Evolutionary conservation across 2,888 invertebrate species (phyloP), one percentile per base, ranked within the genome.

Genomic region (Drosophila mettleri): DNA sequence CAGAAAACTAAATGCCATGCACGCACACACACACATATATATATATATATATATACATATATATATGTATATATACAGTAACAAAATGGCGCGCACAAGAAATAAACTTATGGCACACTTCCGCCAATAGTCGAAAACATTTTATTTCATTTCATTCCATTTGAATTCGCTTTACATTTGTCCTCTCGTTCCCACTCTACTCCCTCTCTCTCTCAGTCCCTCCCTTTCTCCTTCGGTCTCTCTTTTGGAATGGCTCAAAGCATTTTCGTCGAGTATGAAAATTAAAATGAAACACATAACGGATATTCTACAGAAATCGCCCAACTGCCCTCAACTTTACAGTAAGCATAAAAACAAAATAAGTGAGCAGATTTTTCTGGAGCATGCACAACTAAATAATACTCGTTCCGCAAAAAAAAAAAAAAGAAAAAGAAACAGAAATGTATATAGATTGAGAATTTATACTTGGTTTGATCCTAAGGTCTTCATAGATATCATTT

Each of bases 61-160:
- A 33, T 24, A 24, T 10, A n/a, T 34, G 4, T 20, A 18, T 24
- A 22, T 16, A 22, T 16, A 10, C n/a, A 33, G 71, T 58, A 71
- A 70, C 79, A 84, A 74, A 86, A 81, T 85, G 81, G 86, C 81
- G 41, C n/a, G 75, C 59, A 76, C 73, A 76, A 84, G 78, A 84
- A 86, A 80, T 78, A 68, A 86, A 86, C 85, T 87, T 87, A 85
- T 87, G 87, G 83, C 80, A 66, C 73, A 86, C 86, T 85, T 87
- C 86, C 86, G 86, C 83, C 81, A 79, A 77, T 84, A 85, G 84
- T 84, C 80, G 31, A 84, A 86, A 86, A 86, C 78, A 82, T 85
- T 86, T 86, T 80, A 84, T 86, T 85, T 78, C 76, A 79, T 83
- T 81, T 86, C 74, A 71, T 76, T 77, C 67, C 76, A 73, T 65